Evolutionary conservation across 2,888 invertebrate genomes (phyloP).

Genomic region (Amaurobius ferox): DNA sequence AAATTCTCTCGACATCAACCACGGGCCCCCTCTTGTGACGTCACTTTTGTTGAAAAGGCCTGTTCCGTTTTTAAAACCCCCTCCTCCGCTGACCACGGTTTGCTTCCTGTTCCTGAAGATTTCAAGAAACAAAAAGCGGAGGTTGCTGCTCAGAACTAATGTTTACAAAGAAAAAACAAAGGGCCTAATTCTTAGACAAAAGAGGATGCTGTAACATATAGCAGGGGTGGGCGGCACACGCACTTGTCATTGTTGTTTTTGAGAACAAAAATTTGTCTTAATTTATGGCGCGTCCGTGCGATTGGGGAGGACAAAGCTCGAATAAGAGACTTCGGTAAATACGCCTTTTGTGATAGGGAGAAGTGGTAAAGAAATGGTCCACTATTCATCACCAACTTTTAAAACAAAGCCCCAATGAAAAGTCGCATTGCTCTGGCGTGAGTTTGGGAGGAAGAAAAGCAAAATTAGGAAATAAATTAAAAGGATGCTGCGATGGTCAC

Average conservation of each 20-base stretch:
- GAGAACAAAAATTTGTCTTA: slow-evolving; percentile 14
- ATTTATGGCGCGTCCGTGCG: slow-evolving; percentile 14
- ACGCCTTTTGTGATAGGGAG: neutral
- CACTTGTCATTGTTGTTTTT: slow-evolving; percentile 7
- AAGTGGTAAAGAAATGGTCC: neutral
- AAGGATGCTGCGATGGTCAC: neutral
- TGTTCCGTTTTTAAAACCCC: slow-evolving; percentile 2
- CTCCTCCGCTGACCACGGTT: neutral
- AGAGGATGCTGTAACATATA: slow-evolving; percentile 25
- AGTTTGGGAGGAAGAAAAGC: slow-evolving; percentile 32
- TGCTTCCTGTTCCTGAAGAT: neutral
- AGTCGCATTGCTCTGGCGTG: neutral
- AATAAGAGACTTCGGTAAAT: slow-evolving; percentile 14
- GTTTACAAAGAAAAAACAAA: slow-evolving; percentile 66
- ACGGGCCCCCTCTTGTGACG: slow-evolving; percentile 12
- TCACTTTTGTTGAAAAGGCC: slow-evolving; percentile 16
- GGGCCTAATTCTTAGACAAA: slow-evolving; percentile 54
- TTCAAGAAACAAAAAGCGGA: neutral
- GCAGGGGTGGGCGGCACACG: neutral
- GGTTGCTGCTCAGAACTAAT: slow-evolving; percentile 27
- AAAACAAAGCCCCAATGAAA: slow-evolving; percentile 14
- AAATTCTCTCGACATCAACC: slow-evolving; percentile 33
- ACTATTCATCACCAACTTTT: slow-evolving; percentile 6
- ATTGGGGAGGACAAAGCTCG: slow-evolving; percentile 11
- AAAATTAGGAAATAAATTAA: slow-evolving; percentile 17